phyloP scores from a whole-genome alignment of 1,140 invertebrate genomes.

The Xylocopa sonorina region DNA sequence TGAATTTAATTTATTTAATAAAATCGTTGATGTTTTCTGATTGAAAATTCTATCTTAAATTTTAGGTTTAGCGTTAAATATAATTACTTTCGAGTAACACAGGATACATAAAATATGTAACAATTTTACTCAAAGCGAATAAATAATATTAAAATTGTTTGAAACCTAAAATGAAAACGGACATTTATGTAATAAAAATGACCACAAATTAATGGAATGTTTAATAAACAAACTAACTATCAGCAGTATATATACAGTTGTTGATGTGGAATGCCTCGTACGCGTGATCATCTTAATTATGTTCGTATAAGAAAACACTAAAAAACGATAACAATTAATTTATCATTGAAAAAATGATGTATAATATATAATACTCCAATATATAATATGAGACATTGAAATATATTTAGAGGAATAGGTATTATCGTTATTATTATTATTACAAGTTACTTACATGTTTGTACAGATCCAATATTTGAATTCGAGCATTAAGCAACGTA shows the following conservation, averaged over 20 bases:
- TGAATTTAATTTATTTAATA: slow-evolving; percentile 1
- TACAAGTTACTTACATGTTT: slow-evolving; percentile 79
- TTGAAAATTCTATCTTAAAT: slow-evolving; percentile 18
- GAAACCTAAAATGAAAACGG: slow-evolving; percentile 36
- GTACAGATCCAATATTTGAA: slow-evolving; percentile 78
- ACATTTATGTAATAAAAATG: not conserved
- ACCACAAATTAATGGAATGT: slow-evolving; percentile 43
- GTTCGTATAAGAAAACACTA: slow-evolving; percentile 41
- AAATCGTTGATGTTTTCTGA: not conserved
- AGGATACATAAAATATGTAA: not conserved
- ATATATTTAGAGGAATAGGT: slow-evolving; percentile 58
- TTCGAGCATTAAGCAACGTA: slow-evolving; percentile 91
- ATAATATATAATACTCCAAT: slow-evolving; percentile 45
- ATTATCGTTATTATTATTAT: too few relatives aligned
- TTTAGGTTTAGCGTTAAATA: not conserved
- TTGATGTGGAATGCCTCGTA: slow-evolving; percentile 57
- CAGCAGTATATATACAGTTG: slow-evolving; percentile 23
- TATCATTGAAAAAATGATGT: slow-evolving; percentile 24
- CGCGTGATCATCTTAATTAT: slow-evolving; percentile 29
- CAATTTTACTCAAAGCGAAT: not conserved
- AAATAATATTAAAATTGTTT: not conserved
- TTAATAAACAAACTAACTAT: slow-evolving; percentile 14
- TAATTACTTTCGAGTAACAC: not conserved
- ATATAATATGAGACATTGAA: slow-evolving; percentile 50
- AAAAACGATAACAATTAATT: slow-evolving; percentile 52